Evolutionary conservation across 2,113 vertebrate species (phyloP).

Genomic region (Plestiodon gilberti): DNA sequence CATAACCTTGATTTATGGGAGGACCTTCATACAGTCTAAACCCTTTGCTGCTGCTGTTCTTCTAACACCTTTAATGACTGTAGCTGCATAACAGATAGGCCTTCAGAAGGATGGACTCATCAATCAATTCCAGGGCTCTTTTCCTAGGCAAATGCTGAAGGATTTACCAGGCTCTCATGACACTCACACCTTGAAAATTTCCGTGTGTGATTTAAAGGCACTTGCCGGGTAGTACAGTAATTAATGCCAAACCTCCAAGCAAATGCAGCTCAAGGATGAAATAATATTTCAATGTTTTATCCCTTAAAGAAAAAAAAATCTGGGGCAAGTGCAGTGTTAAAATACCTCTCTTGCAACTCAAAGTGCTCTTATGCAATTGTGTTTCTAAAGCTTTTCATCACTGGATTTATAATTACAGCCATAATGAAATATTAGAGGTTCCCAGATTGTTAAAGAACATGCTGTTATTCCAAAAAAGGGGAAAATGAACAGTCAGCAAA

Average conservation of each 20-base stretch:
- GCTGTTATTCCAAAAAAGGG: conserved; percentile 55
- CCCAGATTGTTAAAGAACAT: conserved; percentile 66
- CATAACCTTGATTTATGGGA: conserved; percentile 62
- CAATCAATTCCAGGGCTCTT: conserved; percentile 67
- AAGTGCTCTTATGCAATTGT: conserved; percentile 70
- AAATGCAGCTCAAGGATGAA: conserved; percentile 67
- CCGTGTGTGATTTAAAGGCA: conserved; percentile 69
- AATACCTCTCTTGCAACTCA: conserved; percentile 67
- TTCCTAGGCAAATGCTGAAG: conserved; percentile 65
- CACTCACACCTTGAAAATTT: conserved; percentile 67
- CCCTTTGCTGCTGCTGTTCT: conserved; percentile 55
- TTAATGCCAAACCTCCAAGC: conserved; percentile 70
- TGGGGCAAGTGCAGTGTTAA: conserved; percentile 77
- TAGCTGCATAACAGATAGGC: conserved; percentile 56
- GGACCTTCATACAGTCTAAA: conserved; percentile 40
- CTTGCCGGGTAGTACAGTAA: conserved; percentile 67
- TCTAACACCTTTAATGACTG: conserved; percentile 57
- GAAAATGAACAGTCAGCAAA: conserved; percentile 5
- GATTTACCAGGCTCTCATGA: conserved; percentile 67
- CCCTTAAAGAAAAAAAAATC: conserved; percentile 52
- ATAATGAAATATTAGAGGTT: conserved; percentile 70
- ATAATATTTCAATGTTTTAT: conserved; percentile 69
- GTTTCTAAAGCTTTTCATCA: conserved; percentile 72
- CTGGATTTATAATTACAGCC: conserved; percentile 69
- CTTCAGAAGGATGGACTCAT: conserved; percentile 68